Percentiles rank a stretch among this genome's conserved stretches.
Evolutionary conservation across 1,140 invertebrate species (phyloP).

Genomic region (Caerostris darwini): DNA sequence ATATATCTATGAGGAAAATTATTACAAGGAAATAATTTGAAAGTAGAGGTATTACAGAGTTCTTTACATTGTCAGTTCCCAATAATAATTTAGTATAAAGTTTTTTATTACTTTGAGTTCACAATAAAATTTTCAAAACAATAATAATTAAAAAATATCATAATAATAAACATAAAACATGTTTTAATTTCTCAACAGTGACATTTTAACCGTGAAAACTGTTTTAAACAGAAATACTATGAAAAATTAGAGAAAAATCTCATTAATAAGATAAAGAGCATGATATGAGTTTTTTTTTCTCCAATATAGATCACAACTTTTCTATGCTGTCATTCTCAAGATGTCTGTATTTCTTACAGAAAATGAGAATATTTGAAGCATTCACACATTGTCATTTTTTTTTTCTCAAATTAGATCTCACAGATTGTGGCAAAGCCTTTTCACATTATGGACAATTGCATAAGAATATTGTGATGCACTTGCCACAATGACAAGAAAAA

Average conservation of each 20-base stretch:
- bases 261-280: slow-evolving; percentile 37
- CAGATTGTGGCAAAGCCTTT: slow-evolving; percentile 47
- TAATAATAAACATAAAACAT: slow-evolving; percentile 5
- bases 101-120: no score
- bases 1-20: no score
- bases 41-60: no score
- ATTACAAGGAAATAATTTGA: no score
- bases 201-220: slow-evolving; percentile 54
- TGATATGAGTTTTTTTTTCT: slow-evolving; percentile 61
- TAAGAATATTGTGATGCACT: slow-evolving; percentile 63
- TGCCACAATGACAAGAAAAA: slow-evolving; percentile 70
- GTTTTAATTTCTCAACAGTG: slow-evolving; percentile 53
- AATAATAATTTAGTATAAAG: no score
- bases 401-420: slow-evolving; percentile 4
- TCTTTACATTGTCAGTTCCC: no score
- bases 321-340: neutral
- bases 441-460: slow-evolving; percentile 65
- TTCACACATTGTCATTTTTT: neutral
- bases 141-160: no score
- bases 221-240: slow-evolving; percentile 61
- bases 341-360: slow-evolving; percentile 7
- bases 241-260: slow-evolving; percentile 42
- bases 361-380: neutral
- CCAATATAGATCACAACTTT: slow-evolving; percentile 6
- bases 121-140: no score